Conservation (phyloP, 2,888 invertebrate genomes). For the Romanomermis culicivorax region DNA sequence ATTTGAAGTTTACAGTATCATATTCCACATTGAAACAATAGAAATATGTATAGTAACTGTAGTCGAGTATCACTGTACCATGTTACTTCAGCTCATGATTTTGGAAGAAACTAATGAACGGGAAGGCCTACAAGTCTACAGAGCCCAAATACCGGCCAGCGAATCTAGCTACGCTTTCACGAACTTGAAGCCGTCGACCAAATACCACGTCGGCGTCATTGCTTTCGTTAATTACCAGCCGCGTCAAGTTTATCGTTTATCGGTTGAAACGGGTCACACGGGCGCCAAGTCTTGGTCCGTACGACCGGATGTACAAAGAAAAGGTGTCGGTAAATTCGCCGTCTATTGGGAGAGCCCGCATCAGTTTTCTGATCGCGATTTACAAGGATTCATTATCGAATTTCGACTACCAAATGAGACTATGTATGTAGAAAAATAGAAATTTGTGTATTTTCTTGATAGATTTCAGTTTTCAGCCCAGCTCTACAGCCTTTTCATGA, state of each 20-base stretch:
- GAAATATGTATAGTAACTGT: too few relatives aligned
- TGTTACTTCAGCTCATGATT: conserved; percentile 10
- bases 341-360: conserved; percentile 22
- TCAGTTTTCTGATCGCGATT: conserved; percentile 11
- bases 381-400: conserved; percentile 22
- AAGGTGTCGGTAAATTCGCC: conserved; percentile 9
- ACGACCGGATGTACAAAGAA: neutral
- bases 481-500: too few relatives aligned
- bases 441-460: too few relatives aligned
- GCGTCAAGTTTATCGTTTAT: conserved; percentile 19
- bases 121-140: conserved; percentile 15
- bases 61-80: too few relatives aligned
- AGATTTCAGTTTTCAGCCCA: too few relatives aligned
- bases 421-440: too few relatives aligned
- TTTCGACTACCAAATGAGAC: conserved; percentile 25
- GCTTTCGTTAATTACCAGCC: conserved; percentile 26
- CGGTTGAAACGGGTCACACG: conserved; percentile 16
- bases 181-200: conserved; percentile 22
- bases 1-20: too few relatives aligned
- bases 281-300: conserved; percentile 4
- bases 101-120: conserved; percentile 3
- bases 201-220: conserved; percentile 23
- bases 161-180: conserved; percentile 19
- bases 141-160: conserved; percentile 20
- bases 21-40: too few relatives aligned